Base-by-base conservation (phyloP, 2,113 vertebrate genomes). In the Sebastes schlegelii region DNA sequence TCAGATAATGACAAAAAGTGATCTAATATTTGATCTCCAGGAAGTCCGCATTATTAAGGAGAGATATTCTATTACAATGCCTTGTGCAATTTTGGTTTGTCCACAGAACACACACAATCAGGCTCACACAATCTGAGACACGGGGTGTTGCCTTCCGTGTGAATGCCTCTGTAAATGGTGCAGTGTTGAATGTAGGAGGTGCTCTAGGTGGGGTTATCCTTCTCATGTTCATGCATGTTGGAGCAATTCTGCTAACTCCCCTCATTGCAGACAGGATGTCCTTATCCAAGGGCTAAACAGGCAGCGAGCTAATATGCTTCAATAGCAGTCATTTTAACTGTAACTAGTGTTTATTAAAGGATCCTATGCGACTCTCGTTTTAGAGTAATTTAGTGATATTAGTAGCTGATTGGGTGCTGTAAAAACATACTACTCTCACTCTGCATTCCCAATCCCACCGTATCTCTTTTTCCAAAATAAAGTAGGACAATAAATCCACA, bases 171-270 rank as follows among this genome's bases (percentile, higher is more conserved):
- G 11, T 83, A 77, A 86, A 76, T 74, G 79, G 75, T 78, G 80
- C 73, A 52, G 74, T 84, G 85, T 84, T 87, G 55, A 69, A 84
- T 57, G 66, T 58, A 76, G 68, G 84, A 80, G 62, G 55, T 66
- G 80, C 34, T 81, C 14, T 3, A 77, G 89, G 86, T 91, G 87
- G 79, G 54, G 88, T 82, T 66, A 43, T 80, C 54, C 87, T 79
- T 64, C 86, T 93, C 92, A 66, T 87, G 93, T 91, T 86, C 83
- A 55, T 63, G 78, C 94, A 93, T 76, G 94, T 91, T 91, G 87
- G 82, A 92, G 86, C 86, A 84, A 86, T 93, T 88, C 63, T 67
- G 63, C 79, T 67, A 70, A 69, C 60, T 86, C 76, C 84, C 78
- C 43, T 65, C 80, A 77, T 40, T 61, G n/a, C 34, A 86, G 64